These are phyloP conservation scores for Lerista edwardsae DNA, from an alignment of 2,797 vertebrate species.

Conservation along the genomic window DNA sequence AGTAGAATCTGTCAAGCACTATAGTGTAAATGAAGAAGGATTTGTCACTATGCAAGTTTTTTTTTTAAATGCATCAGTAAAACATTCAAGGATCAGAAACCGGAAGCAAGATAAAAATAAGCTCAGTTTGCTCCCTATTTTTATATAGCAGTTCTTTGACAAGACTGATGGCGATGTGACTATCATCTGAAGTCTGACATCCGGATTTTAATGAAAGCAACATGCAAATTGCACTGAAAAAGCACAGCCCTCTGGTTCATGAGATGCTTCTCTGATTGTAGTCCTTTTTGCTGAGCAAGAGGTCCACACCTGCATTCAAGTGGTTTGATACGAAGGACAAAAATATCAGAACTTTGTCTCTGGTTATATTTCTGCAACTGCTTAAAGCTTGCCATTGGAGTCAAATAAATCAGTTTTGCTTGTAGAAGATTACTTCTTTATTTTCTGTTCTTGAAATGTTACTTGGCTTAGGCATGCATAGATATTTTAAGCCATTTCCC, in stretches of 20 bases:
- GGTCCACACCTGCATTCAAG: neutral
- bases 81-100: neutral
- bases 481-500: slow-evolving; percentile 38
- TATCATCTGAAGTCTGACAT: neutral
- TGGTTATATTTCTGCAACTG: neutral
- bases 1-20: neutral
- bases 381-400: neutral
- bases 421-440: neutral
- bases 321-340: neutral
- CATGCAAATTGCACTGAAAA: neutral
- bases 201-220: slow-evolving; percentile 1
- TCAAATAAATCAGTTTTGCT: neutral
- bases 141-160: neutral
- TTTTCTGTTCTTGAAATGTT: slow-evolving; percentile 31
- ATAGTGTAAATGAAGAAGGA: neutral
- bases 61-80: neutral
- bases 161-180: neutral
- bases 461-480: neutral
- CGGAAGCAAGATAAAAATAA: neutral
- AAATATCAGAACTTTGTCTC: slow-evolving; percentile 9
- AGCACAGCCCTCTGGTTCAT: neutral
- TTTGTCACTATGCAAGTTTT: neutral
- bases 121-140: neutral
- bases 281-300: neutral
- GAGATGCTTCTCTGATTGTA: neutral